Base-by-base conservation (phyloP, 2,797 vertebrate genomes). In the Takifugu ocellatus region DNA sequence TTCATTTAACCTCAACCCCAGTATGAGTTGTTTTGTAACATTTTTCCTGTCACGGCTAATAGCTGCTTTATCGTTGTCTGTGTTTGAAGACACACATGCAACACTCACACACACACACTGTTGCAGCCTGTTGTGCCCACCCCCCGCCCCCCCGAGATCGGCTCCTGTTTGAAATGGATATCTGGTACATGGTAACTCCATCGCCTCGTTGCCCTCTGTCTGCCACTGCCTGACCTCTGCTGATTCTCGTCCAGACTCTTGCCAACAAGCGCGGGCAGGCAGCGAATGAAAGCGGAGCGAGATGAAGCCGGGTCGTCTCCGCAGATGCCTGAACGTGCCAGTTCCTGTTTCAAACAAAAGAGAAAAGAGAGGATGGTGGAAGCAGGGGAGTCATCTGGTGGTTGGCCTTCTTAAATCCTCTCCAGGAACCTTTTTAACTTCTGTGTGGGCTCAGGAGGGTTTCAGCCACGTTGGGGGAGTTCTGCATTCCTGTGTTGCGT, bases 201-300 rank as follows among this genome's bases (percentile, higher is more conserved):
- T 81, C 70, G 17, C 73, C 61, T 74, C 7, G 39, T 42, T 72
- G 79, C 66, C 81, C 72, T 67, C 66, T 33, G 58, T 68, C 78
- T 63, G 51, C 42, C 54, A 62, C 75, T 9, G 63, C 54, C 64
- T 82, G 84, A 83, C 84, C 83, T 85, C 74, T 78, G 51, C 51
- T 51, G 75, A 70, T 76, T 74, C 80, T 64, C 70, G 65, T 71
- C 56, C 57, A 0, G 52, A 66, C 59, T 49, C 49, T 60, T 26
- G 10, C 57, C 71, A 51, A 50, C 71, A 39, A 56, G 70, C 56
- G 2, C 74, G 65, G 74, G 51, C 54, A 63, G 78, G 62, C 68
- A 55, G 64, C 52, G 68, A 67, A 69, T 63, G 74, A 72, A 77
- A 68, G 64, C 47, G 54, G 54, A 56, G 27, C 15, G 61, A 70